Conservation (phyloP, 2,888 invertebrate species). For the Tineola bisselliella region DNA sequence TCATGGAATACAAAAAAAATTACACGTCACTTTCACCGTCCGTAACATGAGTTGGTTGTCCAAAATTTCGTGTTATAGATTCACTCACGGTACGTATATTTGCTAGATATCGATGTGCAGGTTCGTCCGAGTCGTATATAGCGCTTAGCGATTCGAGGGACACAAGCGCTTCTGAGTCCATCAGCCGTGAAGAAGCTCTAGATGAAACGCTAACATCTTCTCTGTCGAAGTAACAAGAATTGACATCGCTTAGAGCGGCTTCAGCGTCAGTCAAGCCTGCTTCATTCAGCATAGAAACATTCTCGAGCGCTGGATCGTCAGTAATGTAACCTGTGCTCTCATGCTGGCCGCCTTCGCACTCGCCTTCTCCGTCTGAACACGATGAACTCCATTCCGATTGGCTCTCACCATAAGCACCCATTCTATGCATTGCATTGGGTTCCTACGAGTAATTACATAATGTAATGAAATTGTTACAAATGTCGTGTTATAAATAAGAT, state of each 20-base stretch:
- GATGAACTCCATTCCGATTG: constrained; percentile 84
- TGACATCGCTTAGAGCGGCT: constrained; percentile 87
- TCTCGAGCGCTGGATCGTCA: constrained; percentile 86
- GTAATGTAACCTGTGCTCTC: constrained; percentile 87
- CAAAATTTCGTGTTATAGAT: constrained; percentile 80
- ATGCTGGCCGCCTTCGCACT: constrained; percentile 61
- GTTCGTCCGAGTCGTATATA: constrained; percentile 80
- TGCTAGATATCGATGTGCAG: constrained; percentile 71
- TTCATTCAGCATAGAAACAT: constrained; percentile 86
- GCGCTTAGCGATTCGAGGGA: constrained; percentile 84
- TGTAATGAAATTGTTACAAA: not conserved
- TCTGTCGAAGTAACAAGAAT: constrained; percentile 80
- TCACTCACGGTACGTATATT: constrained; percentile 81
- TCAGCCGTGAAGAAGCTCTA: constrained; percentile 82
- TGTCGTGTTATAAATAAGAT: too few relatives aligned
- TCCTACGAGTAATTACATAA: constrained; percentile 23
- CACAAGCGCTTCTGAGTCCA: constrained; percentile 80
- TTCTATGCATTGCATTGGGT: constrained; percentile 46
- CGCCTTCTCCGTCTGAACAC: constrained; percentile 65
- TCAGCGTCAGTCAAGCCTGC: constrained; percentile 88
- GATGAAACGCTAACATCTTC: constrained; percentile 84
- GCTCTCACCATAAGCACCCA: constrained; percentile 70
- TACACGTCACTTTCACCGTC: constrained; percentile 75
- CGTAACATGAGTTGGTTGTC: constrained; percentile 72
- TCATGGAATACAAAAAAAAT: constrained; percentile 17